These are phyloP conservation scores for Drosophila ogumai DNA, from an alignment of 1,140 invertebrate genomes.

Conservation along the genomic window DNA sequence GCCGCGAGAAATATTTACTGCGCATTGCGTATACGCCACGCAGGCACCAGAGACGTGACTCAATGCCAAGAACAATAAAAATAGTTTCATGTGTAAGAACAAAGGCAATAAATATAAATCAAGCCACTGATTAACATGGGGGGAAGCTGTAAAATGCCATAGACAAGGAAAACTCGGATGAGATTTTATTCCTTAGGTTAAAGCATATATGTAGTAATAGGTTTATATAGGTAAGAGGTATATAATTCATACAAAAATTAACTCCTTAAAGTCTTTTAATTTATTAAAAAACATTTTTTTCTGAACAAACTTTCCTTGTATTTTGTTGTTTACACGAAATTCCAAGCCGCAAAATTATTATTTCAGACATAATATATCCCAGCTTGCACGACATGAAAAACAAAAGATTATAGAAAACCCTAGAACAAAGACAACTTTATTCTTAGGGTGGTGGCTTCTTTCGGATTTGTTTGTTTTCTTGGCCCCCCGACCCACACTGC, in stretches of 20 bases:
- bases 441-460: not conserved
- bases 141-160: slow-evolving; percentile 24
- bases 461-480: slow-evolving; percentile 10
- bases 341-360: slow-evolving; percentile 5
- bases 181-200: slow-evolving; percentile 16
- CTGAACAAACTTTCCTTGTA: not conserved
- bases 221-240: no score
- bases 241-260: not conserved
- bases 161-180: slow-evolving; percentile 41
- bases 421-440: slow-evolving; percentile 23
- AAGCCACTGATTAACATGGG: slow-evolving; percentile 48
- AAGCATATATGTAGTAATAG: not conserved
- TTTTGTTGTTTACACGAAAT: slow-evolving; percentile 2
- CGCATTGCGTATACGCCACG: slow-evolving; percentile 50
- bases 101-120: slow-evolving; percentile 42
- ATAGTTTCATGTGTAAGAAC: slow-evolving; percentile 32
- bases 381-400: slow-evolving; percentile 1
- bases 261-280: not conserved
- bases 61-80: slow-evolving; percentile 23
- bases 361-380: slow-evolving; percentile 11
- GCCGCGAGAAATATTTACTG: slow-evolving; percentile 23
- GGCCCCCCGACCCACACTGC: slow-evolving; percentile 13
- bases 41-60: slow-evolving; percentile 40
- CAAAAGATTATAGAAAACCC: not conserved
- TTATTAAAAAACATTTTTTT: not conserved